Conservation (phyloP, 2,113 vertebrate genomes). For the Cephalopholis sonnerati region DNA sequence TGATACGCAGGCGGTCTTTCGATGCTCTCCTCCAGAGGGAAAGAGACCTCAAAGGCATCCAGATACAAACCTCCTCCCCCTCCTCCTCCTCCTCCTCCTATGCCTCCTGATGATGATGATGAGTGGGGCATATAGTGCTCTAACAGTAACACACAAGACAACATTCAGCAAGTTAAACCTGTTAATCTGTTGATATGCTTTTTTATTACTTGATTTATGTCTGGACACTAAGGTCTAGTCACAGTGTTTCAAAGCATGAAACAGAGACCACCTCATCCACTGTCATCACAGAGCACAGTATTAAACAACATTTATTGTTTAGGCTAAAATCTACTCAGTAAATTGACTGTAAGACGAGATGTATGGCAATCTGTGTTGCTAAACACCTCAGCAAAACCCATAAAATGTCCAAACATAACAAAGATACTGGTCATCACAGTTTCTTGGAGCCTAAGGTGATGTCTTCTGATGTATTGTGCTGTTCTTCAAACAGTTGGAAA, state of each 20-base stretch:
- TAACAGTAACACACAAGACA: constrained; percentile 30
- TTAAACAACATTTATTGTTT: neutral
- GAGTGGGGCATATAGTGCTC: constrained; percentile 58
- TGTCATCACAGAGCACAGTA: neutral
- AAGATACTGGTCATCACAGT: no score
- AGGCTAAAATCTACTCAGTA: neutral
- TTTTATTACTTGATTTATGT: neutral
- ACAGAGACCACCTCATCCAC: neutral
- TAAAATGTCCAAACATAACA: neutral
- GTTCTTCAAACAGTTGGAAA: no score
- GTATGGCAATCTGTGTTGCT: neutral
- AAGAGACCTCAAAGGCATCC: constrained; percentile 85
- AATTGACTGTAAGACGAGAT: neutral
- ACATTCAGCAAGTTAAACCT: neutral
- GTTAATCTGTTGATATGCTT: neutral
- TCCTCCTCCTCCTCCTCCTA: constrained; percentile 32
- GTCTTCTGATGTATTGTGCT: neutral
- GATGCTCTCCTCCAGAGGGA: constrained; percentile 84
- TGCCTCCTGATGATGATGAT: neutral
- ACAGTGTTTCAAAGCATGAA: neutral
- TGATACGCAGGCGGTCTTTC: constrained; percentile 77
- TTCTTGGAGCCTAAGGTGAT: no score
- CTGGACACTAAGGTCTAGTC: neutral
- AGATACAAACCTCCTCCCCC: constrained; percentile 83
- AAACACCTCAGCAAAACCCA: neutral